A percentile compares a stretch with the other conserved stretches of the same genome.
These are phyloP conservation scores for Aphis gossypii DNA, from an alignment of 1,140 invertebrate species.

Conservation along the genomic window DNA sequence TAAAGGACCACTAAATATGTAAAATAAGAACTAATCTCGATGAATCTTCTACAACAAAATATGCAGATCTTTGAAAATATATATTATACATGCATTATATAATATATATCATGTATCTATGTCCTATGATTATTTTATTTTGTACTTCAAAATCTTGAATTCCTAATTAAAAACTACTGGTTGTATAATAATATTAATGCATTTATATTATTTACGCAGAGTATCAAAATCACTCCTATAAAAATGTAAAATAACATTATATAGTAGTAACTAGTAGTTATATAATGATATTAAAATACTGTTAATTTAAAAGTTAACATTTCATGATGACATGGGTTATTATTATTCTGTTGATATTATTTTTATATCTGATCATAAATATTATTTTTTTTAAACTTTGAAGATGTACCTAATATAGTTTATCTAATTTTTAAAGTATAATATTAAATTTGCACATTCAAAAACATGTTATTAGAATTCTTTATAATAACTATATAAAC, in stretches of 20 bases:
- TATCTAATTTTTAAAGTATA: not conserved
- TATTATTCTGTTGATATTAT: not conserved
- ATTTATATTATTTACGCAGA: not conserved
- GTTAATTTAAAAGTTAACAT: not conserved
- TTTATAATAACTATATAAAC: not conserved
- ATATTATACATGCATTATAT: too few relatives aligned
- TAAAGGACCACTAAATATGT: not conserved
- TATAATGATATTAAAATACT: not conserved
- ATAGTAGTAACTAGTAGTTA: not conserved
- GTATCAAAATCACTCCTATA: not conserved
- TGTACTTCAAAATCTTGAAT: too few relatives aligned
- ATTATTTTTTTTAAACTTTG: not conserved
- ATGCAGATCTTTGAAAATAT: too few relatives aligned
- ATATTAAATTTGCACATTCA: not conserved
- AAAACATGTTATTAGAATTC: not conserved
- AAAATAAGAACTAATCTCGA: not conserved
- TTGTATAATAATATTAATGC: not conserved
- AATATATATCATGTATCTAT: not conserved
- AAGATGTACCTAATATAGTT: not conserved
- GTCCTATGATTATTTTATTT: not conserved
- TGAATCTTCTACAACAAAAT: not conserved
- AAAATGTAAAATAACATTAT: not conserved
- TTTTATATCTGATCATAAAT: not conserved
- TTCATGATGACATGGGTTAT: not conserved
- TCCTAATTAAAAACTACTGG: not conserved